Evolutionary conservation across 2,113 vertebrate genomes (phyloP), one percentile per base, ranked within the genome.

Genomic region (Cyanoramphus novaezelandiae): DNA sequence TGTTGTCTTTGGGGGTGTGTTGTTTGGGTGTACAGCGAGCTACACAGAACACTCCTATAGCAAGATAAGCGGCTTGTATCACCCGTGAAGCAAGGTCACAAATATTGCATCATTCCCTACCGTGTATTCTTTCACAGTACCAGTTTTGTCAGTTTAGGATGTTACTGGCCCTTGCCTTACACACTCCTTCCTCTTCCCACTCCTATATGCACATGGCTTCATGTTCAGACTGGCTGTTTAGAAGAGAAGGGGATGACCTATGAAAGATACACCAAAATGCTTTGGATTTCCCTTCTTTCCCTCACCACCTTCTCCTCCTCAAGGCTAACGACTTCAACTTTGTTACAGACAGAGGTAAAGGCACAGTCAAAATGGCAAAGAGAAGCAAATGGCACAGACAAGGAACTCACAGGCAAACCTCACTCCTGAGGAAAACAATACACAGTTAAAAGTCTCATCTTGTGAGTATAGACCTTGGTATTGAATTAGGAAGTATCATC

Each of bases 401-500:
- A 84, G 65, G 52, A 60, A 46, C 43, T 62, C 41, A 44, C 19
- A 46, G 12, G 23, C 49, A 93, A 90, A 86, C 19, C 6, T 62
- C 27, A 18, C 50, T 90, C 29, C 76, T 57, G 44, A 74, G 28
- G 71, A 82, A 96, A 90, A 80, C 37, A 65, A 31, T 21, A 20
- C 69, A 88, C 55, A 91, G 59, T 69, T 64, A 77, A 77, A 25
- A 39, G 59, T 27, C 63, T 86, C 12, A 3, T 89, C 74, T 43
- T 91, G 39, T 68, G 84, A 89, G 41, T 75, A 64, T 5, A 92
- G 84, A 87, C 43, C 28, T 78, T 41, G 62, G 55, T 88, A 88
- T 39, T 59, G 88, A 90, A 95, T 86, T 88, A 93, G 82, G 50
- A 97, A 92, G 82, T 71, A 81, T 68, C 82, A 81, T 90, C 79